Base-by-base conservation (phyloP, 2,888 invertebrate species). In the Drosophila hamatofila region DNA sequence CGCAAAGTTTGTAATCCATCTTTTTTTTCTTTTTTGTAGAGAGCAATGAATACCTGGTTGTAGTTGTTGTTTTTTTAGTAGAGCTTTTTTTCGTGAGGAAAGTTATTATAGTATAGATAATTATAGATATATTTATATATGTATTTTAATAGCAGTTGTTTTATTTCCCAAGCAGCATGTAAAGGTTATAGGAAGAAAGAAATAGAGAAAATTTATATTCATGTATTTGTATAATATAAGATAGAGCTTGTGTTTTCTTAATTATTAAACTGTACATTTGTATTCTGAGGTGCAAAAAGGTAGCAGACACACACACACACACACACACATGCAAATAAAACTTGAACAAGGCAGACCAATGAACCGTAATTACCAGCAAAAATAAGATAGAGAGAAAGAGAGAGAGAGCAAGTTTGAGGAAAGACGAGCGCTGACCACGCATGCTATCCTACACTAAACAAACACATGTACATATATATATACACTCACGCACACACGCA, bases 21-120 rank as follows among this genome's bases (percentile, higher is more conserved):
- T 25, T 11, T 11, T 30, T 61, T 54, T 11, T 30, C 59, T 54
- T 51, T 51, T 9, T 27, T 23, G 11, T 44, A 54, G 52, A 52
- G 49, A 56, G 56, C 33, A 37, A 37, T 66, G 27, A 49, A 82
- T 92, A 92, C 92, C 92, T 92, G 91, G 91, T 86, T 73, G 84
- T 92, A 80, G 91, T 92, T 91, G 92, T 92, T 83, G 92, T 92
- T 90, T 92, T 92, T 92, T 92, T 92, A 89, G 92, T 92, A 89
- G 92, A 92, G 87, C 92, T 92, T 79, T 86, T 16, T 18, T 49
- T 71, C 80, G 54, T 67, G 41, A 48, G 56, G 27, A 74, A 75
- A 66, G 35, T 58, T 44, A 79, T 76, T 79, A 68, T 74, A 59
- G 48, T 55, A 66, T 46, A 73, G 46, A 58, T 33, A 30, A 49